Evolutionary conservation across 2,888 invertebrate genomes (phyloP), one percentile per base, ranked within the genome.

Genomic region (Zhuqinia jingwanae): DNA sequence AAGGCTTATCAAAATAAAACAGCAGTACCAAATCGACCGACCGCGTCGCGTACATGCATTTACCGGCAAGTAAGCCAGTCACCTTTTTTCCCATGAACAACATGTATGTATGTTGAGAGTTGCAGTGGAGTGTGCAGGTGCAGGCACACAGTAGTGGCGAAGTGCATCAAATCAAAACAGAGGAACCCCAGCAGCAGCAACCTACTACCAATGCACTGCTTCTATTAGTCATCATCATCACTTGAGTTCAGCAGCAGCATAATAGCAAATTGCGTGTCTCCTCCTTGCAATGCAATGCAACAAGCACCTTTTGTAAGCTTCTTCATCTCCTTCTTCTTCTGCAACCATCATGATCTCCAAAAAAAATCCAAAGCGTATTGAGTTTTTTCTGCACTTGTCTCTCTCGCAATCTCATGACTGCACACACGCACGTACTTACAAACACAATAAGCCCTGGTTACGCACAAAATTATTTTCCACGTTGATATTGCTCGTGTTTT

Each of bases 1-100:
- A n/a, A n/a, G 47, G 70, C 70, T 70, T 70, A 70, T 70, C 70
- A 45, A 70, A 70, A 70, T 47, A 70, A 47, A 70, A 70, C n/a
- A 65, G 15, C 70, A 47, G 22, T 27, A 70, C 45, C 17, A 58
- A 58, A 58, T 20, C 25, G n/a, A 45, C 47, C n/a, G 70, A 68
- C 68, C 68, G 68, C 68, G 42, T n/a, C n/a, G n/a, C n/a, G n/a
- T 22, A n/a, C n/a, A n/a, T n/a, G 47, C 70, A 70, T 70, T 70
- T 70, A 70, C 70, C 45, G 70, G 70, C 70, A 47, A 70, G 25
- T 2, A 22, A 65, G 42, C 30, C 30, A 65, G 42, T 36, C 17
- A 65, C 42, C 17, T 65, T 17, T 17, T 70, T 45, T 70, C 65
- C 65, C 70, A 70, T 45, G 70, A 70, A 70, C 45, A 70, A 30